These are phyloP conservation scores for Petrolisthes cinctipes DNA, from an alignment of 2,888 invertebrate species.

Conservation along the genomic window DNA sequence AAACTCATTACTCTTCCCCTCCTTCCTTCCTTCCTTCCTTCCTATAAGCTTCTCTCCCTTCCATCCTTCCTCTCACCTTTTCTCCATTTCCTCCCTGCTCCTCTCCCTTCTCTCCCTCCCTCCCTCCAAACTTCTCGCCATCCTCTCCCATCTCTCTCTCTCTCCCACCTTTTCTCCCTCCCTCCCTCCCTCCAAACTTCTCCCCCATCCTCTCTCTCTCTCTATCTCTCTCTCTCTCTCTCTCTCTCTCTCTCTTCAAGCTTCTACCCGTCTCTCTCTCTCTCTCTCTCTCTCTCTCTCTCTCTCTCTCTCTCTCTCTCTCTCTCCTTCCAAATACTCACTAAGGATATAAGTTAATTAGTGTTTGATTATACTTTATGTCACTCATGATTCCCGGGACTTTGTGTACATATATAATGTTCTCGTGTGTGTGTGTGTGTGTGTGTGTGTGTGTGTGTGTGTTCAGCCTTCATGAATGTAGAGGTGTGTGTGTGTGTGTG, in stretches of 20 bases:
- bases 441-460: no score
- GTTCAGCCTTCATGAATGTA: no score
- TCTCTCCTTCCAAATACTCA: background rate
- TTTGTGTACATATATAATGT: no score
- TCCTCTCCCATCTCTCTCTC: background rate
- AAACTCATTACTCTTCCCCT: background rate
- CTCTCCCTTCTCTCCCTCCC: background rate
- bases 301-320: background rate
- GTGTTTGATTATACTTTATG: background rate
- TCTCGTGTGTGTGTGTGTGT: no score
- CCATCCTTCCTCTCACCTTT: background rate
- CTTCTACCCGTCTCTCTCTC: background rate
- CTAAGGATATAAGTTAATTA: background rate
- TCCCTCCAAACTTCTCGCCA: background rate
- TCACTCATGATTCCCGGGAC: no score
- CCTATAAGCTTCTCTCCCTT: background rate
- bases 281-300: background rate
- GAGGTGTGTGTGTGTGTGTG: background rate
- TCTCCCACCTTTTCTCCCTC: background rate
- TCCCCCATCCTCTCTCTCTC: background rate
- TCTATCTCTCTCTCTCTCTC: background rate
- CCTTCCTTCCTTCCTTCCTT: background rate
- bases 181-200: background rate
- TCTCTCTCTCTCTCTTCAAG: background rate
- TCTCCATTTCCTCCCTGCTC: background rate